Evolutionary conservation across 2,113 vertebrate genomes (phyloP).

Genomic region (Mellivora capensis): DNA sequence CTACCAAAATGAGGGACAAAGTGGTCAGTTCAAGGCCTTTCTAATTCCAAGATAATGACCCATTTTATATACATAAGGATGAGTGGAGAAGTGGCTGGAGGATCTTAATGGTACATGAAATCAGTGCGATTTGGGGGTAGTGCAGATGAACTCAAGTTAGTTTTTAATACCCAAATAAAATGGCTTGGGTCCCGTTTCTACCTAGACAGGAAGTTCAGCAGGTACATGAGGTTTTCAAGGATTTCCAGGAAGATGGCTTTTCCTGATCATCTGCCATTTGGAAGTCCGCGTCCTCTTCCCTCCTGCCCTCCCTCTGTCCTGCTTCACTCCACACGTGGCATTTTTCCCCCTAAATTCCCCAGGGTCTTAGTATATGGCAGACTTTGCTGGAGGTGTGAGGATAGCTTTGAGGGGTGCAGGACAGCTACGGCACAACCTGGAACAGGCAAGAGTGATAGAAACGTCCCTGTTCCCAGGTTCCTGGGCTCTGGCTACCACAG

Average conservation of each 20-base stretch:
- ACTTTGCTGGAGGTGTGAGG: not conserved
- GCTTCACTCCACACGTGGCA: accelerated
- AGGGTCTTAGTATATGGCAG: not conserved
- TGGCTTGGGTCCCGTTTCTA: not conserved
- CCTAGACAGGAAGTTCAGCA: not conserved
- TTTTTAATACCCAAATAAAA: not conserved
- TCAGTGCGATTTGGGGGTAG: not conserved
- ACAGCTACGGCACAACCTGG: not conserved
- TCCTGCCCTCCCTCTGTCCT: not conserved
- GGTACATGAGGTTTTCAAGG: not conserved
- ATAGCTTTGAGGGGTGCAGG: no score
- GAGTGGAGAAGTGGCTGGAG: not conserved
- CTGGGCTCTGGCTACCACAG: not conserved
- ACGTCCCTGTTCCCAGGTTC: accelerated
- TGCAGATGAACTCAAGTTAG: not conserved
- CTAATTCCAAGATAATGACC: not conserved
- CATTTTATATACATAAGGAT: not conserved
- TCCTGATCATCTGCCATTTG: not conserved
- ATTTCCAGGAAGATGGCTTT: not conserved
- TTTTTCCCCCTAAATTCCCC: not conserved
- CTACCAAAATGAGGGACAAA: not conserved
- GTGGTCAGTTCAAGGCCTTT: not conserved
- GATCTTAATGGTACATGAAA: not conserved
- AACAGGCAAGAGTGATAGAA: accelerated
- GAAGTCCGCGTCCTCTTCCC: not conserved